phyloP scores from a whole-genome alignment of 2,113 vertebrate genomes.

The Burhinus bistriatus region DNA sequence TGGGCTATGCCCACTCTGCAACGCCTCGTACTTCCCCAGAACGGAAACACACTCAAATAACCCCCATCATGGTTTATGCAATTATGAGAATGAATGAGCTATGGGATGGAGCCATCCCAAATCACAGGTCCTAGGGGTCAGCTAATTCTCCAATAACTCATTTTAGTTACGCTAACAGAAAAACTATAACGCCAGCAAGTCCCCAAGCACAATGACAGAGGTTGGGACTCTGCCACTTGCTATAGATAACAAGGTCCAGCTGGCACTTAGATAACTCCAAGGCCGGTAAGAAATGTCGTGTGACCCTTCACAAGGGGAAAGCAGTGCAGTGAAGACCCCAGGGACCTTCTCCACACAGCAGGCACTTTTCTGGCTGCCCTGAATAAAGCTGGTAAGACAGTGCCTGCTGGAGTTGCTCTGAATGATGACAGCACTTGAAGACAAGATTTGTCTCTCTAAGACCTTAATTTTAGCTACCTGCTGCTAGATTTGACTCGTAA shows the following conservation, averaged over 20 bases:
- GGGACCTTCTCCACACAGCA: neutral
- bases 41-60: neutral
- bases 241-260: neutral
- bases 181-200: neutral
- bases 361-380: neutral
- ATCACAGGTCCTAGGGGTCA: neutral
- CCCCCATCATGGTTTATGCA: fast-evolving
- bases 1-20: neutral
- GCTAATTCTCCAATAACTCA: neutral
- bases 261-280: neutral
- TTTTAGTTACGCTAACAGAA: neutral
- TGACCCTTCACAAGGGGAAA: neutral
- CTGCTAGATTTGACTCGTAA: neutral
- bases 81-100: neutral
- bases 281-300: neutral
- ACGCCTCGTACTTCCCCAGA: neutral
- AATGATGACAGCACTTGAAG: neutral
- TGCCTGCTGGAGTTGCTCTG: neutral
- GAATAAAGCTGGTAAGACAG: neutral
- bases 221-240: neutral
- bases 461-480: neutral
- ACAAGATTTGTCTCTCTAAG: neutral
- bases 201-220: neutral
- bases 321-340: neutral
- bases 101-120: neutral